Evolutionary conservation across 1,140 invertebrate genomes (phyloP), one percentile per base, ranked within the genome.

Genomic region (Oncopodura yosiiana): DNA sequence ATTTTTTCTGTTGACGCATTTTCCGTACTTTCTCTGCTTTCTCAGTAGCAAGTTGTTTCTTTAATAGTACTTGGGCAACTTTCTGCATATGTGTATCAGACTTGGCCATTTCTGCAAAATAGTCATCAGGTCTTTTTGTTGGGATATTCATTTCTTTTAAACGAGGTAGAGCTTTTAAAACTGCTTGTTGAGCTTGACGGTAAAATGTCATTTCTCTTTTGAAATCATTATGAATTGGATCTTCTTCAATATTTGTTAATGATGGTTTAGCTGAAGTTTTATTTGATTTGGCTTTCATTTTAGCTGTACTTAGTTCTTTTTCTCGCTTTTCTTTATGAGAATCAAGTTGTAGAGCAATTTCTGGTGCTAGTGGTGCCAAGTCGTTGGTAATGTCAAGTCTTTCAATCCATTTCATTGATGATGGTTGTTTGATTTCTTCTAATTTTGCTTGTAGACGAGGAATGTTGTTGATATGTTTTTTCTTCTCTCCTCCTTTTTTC

Each of bases 61-160:
- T 79, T 69, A 91, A 75, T 1, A 97, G 68, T 27, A 62, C 65
- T 41, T 65, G 43, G n/a, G 58, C 58, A 53, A 82, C 79, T 71
- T 94, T 96, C 67, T 95, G 88, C 95, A 99, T 99, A 62, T 99
- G 95, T 36, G 81, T 78, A 73, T 99, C 95, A 43, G 87, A 79
- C 70, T 99, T 99, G 2, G 90, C 90, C 95, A 99, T 99, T 77
- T 99, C 87, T 1, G 94, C 95, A 75, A 95, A 98, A 73, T 95
- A 99, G 73, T 98, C 94, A 27, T 90, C 84, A 0, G 95, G 95
- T 52, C 88, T 77, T 66, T 79, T 83, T 1, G 89, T 94, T 0
- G 78, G 74, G 34, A 95, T 75, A 21, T 78, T 80, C 3, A 91
- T 66, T 57, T 81, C 78, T 42, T 88, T 81, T 3, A 97, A 70